phyloP scores from a whole-genome alignment of 2,888 invertebrate genomes.

The Hymenopus coronatus region DNA sequence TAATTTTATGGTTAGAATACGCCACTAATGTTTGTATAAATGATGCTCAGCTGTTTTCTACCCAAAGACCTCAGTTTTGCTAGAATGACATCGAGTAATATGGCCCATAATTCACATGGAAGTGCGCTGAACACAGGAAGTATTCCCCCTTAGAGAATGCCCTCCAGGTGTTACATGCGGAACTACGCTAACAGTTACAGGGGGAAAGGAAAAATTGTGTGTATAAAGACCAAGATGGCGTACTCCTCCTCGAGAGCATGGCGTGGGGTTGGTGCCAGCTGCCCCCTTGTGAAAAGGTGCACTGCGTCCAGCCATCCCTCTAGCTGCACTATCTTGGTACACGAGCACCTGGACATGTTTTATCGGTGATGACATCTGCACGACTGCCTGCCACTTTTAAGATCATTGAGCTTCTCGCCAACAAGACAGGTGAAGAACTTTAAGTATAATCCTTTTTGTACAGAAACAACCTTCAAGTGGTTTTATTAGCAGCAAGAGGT shows the following conservation, averaged over 20 bases:
- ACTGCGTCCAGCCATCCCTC: background rate
- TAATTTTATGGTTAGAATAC: background rate
- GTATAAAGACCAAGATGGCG: conserved; percentile 15
- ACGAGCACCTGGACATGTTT: background rate
- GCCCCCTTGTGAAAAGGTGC: conserved; percentile 10
- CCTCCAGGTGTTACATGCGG: conserved; percentile 11
- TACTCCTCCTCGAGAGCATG: conserved; percentile 3
- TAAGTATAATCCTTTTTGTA: background rate
- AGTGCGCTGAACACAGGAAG: conserved; percentile 1
- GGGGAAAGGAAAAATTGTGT: conserved; percentile 1
- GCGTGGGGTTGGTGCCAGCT: conserved; percentile 1
- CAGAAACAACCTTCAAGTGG: background rate
- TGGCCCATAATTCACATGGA: conserved; percentile 2
- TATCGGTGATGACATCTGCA: conserved; percentile 6
- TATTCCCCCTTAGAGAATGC: background rate
- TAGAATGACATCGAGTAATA: background rate
- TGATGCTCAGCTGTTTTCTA: background rate
- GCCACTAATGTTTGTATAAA: no score
- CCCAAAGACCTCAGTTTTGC: background rate
- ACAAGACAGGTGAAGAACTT: background rate
- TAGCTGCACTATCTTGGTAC: background rate
- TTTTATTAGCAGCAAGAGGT: background rate
- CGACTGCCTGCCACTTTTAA: background rate
- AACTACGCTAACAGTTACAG: conserved; percentile 10
- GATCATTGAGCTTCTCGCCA: background rate